These are phyloP conservation scores for Tipula vernalis DNA, from an alignment of 2,888 invertebrate species.

Conservation along the genomic window DNA sequence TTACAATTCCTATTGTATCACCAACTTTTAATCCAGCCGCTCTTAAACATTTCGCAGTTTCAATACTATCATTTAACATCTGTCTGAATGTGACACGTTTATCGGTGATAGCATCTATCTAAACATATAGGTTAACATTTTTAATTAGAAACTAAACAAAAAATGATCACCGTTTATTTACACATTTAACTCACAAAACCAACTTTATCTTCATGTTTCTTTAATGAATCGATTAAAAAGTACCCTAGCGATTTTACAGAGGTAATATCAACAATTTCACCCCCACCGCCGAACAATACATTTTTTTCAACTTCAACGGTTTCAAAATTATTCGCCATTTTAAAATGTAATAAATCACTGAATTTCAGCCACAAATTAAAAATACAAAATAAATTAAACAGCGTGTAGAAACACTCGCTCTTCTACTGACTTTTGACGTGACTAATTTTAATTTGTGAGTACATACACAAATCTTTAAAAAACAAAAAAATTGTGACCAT, in stretches of 20 bases:
- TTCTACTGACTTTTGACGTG: no score
- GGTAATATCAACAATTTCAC: not conserved
- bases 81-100: slow-evolving; percentile 23
- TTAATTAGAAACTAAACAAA: not conserved
- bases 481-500: no score
- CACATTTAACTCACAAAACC: not conserved
- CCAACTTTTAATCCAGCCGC: slow-evolving; percentile 36
- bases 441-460: no score
- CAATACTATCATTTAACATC: slow-evolving; percentile 25
- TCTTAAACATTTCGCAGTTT: slow-evolving; percentile 31
- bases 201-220: not conserved
- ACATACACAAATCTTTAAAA: no score
- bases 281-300: not conserved
- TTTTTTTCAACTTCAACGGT: not conserved
- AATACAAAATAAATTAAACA: no score
- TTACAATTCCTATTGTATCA: slow-evolving; percentile 42
- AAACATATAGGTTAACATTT: not conserved
- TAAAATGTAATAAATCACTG: not conserved
- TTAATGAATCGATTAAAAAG: not conserved
- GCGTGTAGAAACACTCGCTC: no score
- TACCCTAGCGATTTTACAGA: not conserved
- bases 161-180: not conserved
- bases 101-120: not conserved
- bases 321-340: not conserved
- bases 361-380: no score